Base-by-base conservation (phyloP, 2,113 vertebrate species). In the Heterochromis multidens region DNA sequence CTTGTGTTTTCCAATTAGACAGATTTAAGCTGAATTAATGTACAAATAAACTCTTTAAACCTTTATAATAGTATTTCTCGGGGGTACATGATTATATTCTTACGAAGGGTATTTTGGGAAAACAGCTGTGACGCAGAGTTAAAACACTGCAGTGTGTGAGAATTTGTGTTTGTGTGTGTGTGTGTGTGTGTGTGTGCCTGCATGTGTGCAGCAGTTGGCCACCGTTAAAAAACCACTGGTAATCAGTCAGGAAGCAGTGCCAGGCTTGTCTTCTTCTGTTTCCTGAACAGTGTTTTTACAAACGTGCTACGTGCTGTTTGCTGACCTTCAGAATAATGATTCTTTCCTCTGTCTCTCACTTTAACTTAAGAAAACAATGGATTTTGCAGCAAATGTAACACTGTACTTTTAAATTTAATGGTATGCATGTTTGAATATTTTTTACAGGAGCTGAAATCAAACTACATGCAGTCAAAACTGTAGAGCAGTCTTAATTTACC, bases 201-300 rank as follows among this genome's bases (percentile, higher is more conserved):
- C n/a, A 25, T 43, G 37, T 11, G 27, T 37, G 37, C 16, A 16
- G 49, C 78, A 79, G 76, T 17, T 82, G 52, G 57, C 40, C 52
- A 76, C 82, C 2, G 58, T 83, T 81, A 56, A 57, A 65, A 79
- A 85, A 80, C 43, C 83, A 80, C 54, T 80, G 49, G 65, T 92
- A 95, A 95, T 95, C 94, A 88, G 87, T 52, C 94, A 95, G 94
- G 95, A 96, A 96, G 87, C 88, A 88, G 86, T 81, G 81, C 85
- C 92, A 83, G 63, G 77, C 79, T 88, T 79, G 77, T 81, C 79
- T 86, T 82, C 79, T 88, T 92, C 88, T 87, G 87, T 89, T 95
- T 96, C 95, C 95, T 95, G 94, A 86, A 85, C 86, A 16, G 79
- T 91, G 85, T 92, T 91, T 87, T 89, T 79, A 89, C 84, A 83